phyloP scores from a whole-genome alignment of 2,888 invertebrate genomes.

The Chrysodeixis includens region DNA sequence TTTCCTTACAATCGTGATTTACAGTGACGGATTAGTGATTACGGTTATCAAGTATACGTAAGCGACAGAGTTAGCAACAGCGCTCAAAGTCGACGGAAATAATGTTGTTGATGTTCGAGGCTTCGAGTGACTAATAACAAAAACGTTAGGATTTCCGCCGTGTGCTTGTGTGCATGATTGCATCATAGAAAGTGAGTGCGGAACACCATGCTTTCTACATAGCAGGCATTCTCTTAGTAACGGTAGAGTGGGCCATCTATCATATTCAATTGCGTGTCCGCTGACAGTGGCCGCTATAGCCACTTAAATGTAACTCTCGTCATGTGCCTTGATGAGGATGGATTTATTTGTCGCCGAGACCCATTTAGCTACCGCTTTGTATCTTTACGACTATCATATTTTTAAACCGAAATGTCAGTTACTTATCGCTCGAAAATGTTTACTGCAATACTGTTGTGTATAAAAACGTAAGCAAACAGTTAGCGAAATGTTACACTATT shows the following conservation, averaged over 20 bases:
- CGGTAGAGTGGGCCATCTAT: slow-evolving; percentile 66
- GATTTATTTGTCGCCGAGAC: slow-evolving; percentile 61
- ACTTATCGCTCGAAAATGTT: slow-evolving; percentile 19
- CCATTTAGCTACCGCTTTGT: slow-evolving; percentile 40
- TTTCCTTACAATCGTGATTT: slow-evolving; percentile 15
- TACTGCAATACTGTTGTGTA: slow-evolving; percentile 10
- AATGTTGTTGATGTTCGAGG: neutral
- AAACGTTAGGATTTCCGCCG: slow-evolving; percentile 6
- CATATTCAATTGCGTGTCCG: slow-evolving; percentile 71
- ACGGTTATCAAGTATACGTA: slow-evolving; percentile 12
- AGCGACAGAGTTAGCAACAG: neutral
- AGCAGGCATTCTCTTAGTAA: slow-evolving; percentile 46
- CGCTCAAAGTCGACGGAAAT: neutral
- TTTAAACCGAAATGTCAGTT: neutral
- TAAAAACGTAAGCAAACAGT: slow-evolving; percentile 5
- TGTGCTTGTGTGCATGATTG: slow-evolving; percentile 16
- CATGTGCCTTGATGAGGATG: slow-evolving; percentile 64
- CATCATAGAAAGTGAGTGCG: slow-evolving; percentile 42
- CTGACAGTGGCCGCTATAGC: slow-evolving; percentile 55
- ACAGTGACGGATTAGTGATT: slow-evolving; percentile 12
- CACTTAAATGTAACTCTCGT: slow-evolving; percentile 53
- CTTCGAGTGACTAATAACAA: neutral
- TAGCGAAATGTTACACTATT: slow-evolving; percentile 21
- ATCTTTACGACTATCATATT: slow-evolving; percentile 31
- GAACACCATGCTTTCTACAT: slow-evolving; percentile 29